Percentiles rank a stretch among this genome's conserved stretches.
These are phyloP conservation scores for Threskiornis aethiopicus DNA, from an alignment of 2,797 vertebrate species.

Conservation along the genomic window DNA sequence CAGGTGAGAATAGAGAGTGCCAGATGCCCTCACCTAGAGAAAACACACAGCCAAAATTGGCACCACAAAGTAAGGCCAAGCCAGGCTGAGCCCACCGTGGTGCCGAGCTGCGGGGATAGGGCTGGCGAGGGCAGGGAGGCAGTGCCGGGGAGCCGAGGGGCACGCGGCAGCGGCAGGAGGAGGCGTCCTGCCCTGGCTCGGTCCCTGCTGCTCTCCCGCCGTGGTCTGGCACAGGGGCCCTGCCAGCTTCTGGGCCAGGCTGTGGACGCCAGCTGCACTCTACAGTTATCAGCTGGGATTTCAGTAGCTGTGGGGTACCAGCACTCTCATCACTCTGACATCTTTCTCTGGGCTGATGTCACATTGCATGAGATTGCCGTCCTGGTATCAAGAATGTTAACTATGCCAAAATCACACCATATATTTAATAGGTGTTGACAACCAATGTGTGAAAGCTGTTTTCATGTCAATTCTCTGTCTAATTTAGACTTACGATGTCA, in stretches of 20 bases:
- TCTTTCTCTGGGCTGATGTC: neutral
- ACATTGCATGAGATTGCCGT: neutral
- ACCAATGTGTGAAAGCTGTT: neutral
- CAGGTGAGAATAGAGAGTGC: neutral
- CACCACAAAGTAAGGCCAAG: neutral
- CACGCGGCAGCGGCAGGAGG: rapidly evolving
- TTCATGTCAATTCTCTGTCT: neutral
- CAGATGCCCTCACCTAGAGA: neutral
- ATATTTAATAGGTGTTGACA: neutral
- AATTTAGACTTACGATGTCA: neutral
- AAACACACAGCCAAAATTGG: neutral
- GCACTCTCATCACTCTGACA: too few relatives aligned
- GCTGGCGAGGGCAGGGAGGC: rapidly evolving
- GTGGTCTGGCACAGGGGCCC: neutral
- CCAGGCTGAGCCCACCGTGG: neutral
- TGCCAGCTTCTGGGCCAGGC: neutral
- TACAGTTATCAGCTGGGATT: neutral
- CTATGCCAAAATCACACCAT: neutral
- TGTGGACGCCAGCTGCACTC: neutral
- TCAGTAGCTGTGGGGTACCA: too few relatives aligned
- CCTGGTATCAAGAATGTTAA: neutral
- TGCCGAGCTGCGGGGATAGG: neutral
- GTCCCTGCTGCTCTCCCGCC: neutral
- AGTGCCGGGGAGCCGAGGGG: neutral
- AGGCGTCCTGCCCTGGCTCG: neutral